phyloP scores from a whole-genome alignment of 92 coral and sea anemone species.

The Umimayanthus kanabou region DNA sequence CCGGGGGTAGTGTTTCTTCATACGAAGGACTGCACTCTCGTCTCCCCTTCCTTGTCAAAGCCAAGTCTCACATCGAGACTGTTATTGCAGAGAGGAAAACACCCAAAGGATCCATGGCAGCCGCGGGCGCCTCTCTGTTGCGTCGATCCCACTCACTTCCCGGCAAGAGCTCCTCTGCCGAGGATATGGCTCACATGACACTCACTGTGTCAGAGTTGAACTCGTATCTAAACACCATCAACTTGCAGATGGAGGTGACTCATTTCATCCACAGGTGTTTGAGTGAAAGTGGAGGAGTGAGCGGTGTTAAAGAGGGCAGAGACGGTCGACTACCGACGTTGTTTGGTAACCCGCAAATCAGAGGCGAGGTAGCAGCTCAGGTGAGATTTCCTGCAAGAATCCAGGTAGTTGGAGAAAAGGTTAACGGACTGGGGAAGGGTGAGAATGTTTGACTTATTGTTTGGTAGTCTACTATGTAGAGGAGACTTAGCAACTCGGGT shows the following conservation, averaged over 20 bases:
- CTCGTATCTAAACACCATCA: conserved; percentile 84
- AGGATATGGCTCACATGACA: conserved; percentile 70
- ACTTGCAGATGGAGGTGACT: conserved; percentile 90
- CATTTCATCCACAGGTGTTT: conserved; percentile 80
- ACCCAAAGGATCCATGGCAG: conserved; percentile 77
- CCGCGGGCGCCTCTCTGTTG: conserved; percentile 82
- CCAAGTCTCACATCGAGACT: conserved; percentile 83
- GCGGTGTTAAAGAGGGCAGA: conserved; percentile 49
- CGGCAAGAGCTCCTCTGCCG: conserved; percentile 53
- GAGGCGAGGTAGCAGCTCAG: conserved; percentile 87
- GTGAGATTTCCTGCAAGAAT: conserved; percentile 47
- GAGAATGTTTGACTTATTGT: not conserved
- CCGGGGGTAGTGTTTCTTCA: conserved; percentile 74
- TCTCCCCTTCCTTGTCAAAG: conserved; percentile 77
- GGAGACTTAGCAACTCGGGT: not conserved
- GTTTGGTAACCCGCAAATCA: conserved; percentile 85
- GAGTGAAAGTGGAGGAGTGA: conserved; percentile 65
- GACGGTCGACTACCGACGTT: conserved; percentile 76
- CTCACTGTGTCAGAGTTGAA: conserved; percentile 86
- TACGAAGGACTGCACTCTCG: conserved; percentile 87
- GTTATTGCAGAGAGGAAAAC: conserved; percentile 88
- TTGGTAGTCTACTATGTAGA: not conserved
- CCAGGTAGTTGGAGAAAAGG: not conserved
- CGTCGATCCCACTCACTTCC: conserved; percentile 55
- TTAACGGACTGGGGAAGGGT: not conserved